Evolutionary conservation across 2,888 invertebrate genomes (phyloP).

Genomic region (Eristalis intricaria): DNA sequence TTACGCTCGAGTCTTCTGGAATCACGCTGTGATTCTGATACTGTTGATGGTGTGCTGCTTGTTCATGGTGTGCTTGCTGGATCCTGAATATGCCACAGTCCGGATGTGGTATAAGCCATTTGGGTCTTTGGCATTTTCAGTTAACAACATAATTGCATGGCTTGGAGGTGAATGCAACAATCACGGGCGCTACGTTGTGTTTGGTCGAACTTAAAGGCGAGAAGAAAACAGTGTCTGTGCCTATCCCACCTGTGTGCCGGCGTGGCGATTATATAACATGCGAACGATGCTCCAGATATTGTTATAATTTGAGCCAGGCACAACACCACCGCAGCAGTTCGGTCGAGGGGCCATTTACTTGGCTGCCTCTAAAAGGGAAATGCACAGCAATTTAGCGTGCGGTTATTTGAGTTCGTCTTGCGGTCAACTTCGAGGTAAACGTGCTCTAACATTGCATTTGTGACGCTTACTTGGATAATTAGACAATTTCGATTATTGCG

Average conservation of each 20-base stretch:
- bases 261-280: constrained; percentile 59
- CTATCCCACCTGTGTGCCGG: constrained; percentile 47
- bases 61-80: background rate
- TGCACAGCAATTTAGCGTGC: constrained; percentile 30
- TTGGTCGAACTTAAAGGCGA: constrained; percentile 31
- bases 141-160: constrained; percentile 69
- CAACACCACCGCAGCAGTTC: background rate
- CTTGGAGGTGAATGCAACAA: constrained; percentile 64
- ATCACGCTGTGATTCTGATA: constrained; percentile 67
- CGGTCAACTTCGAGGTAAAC: constrained; percentile 1
- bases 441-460: constrained; percentile 30
- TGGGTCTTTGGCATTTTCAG: constrained; percentile 61
- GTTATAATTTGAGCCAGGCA: constrained; percentile 31
- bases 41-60: constrained; percentile 26
- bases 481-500: background rate
- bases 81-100: constrained; percentile 35
- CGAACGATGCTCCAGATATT: constrained; percentile 65
- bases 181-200: constrained; percentile 34
- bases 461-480: constrained; percentile 9
- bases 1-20: constrained; percentile 24
- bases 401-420: constrained; percentile 48
- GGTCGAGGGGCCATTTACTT: constrained; percentile 42
- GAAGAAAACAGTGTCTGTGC: constrained; percentile 16
- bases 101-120: constrained; percentile 67
- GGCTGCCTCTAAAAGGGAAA: constrained; percentile 53